Conservation (phyloP, 2,113 vertebrate species). For the Melanerpes aurifrons region DNA sequence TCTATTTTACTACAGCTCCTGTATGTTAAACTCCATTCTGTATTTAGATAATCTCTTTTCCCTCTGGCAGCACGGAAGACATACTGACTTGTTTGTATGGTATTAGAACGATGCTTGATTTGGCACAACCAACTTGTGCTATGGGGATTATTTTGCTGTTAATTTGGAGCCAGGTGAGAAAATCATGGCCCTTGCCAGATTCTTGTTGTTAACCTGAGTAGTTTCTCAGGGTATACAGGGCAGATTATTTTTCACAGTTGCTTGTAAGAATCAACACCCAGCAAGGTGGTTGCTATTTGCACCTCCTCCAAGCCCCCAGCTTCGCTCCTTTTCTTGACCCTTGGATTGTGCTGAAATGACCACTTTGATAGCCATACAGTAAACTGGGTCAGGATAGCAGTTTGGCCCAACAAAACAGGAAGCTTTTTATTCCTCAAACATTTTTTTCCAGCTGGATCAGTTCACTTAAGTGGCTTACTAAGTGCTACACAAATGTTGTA, state of each 20-base stretch:
- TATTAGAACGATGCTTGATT: conserved; percentile 34
- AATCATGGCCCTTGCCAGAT: not conserved
- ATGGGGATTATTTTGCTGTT: conserved; percentile 19
- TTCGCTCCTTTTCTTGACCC: not conserved
- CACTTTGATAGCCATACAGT: not conserved
- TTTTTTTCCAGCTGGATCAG: conserved; percentile 6
- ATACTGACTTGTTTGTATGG: not conserved
- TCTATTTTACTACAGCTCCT: not conserved
- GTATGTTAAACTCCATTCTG: not conserved
- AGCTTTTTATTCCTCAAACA: not conserved
- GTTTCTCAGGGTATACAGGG: not conserved
- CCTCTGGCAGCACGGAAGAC: not conserved
- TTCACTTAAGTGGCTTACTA: not conserved
- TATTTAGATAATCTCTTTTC: conserved; percentile 36
- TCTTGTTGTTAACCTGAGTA: not conserved
- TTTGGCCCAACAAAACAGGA: not conserved
- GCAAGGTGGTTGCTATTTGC: not conserved
- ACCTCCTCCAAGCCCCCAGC: not conserved
- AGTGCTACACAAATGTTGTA: conserved; percentile 9
- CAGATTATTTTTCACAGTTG: not conserved
- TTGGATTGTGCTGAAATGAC: not conserved
- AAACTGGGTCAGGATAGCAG: not conserved
- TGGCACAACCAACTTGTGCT: not conserved
- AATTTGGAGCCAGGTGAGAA: conserved; percentile 45
- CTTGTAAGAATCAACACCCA: not conserved